Evolutionary conservation across 1,140 invertebrate species (phyloP), one percentile per base, ranked within the genome.

Genomic region (Penaeus chinensis): DNA sequence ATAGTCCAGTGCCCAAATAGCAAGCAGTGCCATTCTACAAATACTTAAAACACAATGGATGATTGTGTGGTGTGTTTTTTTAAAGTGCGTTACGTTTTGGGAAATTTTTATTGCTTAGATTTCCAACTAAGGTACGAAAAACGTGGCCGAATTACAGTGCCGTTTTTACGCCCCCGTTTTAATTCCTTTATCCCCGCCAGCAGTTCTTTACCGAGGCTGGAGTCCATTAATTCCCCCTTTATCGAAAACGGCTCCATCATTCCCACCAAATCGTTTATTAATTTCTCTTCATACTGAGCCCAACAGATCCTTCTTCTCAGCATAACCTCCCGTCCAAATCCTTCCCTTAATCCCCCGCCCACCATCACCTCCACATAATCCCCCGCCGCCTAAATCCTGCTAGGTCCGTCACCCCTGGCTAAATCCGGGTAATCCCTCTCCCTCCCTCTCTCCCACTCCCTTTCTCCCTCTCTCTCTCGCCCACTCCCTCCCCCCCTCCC

Each of bases 301-400:
- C 47, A 10, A 60, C 42, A 62, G 71, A 84, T 84, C 82, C 82
- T 71, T 61, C 82, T 60, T 76, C 82, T 84, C 66, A 84, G n/a
- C 69, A 54, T 84, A 71, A 84, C 82, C 66, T 84, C 82, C 82
- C 24, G 27, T 54, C 22, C 69, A 74, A 84, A 84, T 84, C 82
- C 71, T 71, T 74, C 24, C 71, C 69, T 22, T 84, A 84, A 84
- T 84, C 47, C 77, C 47, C 18, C 77, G 61, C n/a, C 37, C 27
- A 60, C 54, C 20, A 22, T 60, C 8, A 20, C 47, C 22, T 61
- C 18, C n/a, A 47, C 77, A 11, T 54, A 22, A 10, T 22, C 47
- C 16, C 77, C 54, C 77, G 20, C 76, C 76, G 42, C 20, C 77
- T 37, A n/a, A 47, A 60, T 10, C 76, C n/a, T n/a, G 42, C 76